Percentiles rank a stretch among this genome's conserved stretches.
phyloP scores from a whole-genome alignment of 2,888 invertebrate species.

The Plutella xylostella region DNA sequence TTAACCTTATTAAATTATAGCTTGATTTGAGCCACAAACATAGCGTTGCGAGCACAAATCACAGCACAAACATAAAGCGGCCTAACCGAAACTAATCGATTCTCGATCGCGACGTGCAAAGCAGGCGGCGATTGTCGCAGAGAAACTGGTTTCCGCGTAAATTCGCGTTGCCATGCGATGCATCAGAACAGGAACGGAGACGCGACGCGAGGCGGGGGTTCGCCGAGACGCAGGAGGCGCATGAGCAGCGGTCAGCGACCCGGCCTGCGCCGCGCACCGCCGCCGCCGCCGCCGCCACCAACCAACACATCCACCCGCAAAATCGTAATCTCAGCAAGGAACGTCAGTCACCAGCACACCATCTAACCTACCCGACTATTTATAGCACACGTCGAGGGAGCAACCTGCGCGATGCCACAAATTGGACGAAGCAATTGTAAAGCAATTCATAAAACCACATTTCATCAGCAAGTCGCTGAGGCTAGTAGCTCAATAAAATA shows the following conservation, averaged over 20 bases:
- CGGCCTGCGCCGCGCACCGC: constrained; percentile 49
- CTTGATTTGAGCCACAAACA: too few species aligned
- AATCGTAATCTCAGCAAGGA: too few species aligned
- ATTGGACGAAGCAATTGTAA: too few species aligned
- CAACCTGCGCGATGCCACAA: too few species aligned
- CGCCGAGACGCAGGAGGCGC: constrained; percentile 61
- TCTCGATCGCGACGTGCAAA: constrained; percentile 32
- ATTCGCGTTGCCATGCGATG: constrained; percentile 64
- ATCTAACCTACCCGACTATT: too few species aligned
- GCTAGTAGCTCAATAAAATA: too few species aligned
- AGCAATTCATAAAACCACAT: too few species aligned
- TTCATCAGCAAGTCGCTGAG: too few species aligned
- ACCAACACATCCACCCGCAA: too few species aligned
- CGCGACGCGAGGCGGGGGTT: constrained; percentile 38
- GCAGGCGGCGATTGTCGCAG: constrained; percentile 35
- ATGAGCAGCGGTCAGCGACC: constrained; percentile 61
- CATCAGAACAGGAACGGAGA: constrained; percentile 57
- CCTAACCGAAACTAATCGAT: constrained; percentile 21
- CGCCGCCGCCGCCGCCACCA: constrained; percentile 1
- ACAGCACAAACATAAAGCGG: not conserved
- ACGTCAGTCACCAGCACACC: too few species aligned
- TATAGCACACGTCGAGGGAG: too few species aligned
- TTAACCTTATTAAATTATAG: too few species aligned
- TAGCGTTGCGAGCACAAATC: not conserved
- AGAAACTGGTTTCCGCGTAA: constrained; percentile 63